Evolutionary conservation across 2,797 vertebrate species (phyloP), one percentile per base, ranked within the genome.

Genomic region (Octomys mimax): DNA sequence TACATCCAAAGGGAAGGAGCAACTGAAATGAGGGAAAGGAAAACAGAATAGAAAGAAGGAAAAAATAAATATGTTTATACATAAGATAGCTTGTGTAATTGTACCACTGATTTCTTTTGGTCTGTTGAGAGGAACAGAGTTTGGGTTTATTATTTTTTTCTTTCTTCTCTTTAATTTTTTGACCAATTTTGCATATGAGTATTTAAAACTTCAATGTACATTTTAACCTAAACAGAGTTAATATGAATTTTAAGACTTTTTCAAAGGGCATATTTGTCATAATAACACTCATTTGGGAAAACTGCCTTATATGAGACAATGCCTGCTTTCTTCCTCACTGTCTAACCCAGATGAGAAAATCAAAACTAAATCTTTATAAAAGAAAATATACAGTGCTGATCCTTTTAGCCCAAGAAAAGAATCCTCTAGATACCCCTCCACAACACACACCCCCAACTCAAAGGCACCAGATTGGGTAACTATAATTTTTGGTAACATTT

Each of bases 201-300:
- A 73, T 88, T 92, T 88, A 85, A 90, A 93, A 42, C 6, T 70
- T 87, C 79, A 92, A 94, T 59, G 21, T 5, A 71, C 24, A 87
- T 46, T 78, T 61, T 9, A 82, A 36, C 31, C 75, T 71, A 75
- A 88, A 52, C 28, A 86, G 11, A 94, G 16, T 77, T 90, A 82
- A 77, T 85, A 77, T 64, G 68, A 91, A 22, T 89, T 85, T 36
- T 89, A 79, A 2, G 61, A 36, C 18, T 66, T 94, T 61, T 66
- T 71, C 39, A 87, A 70, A 64, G 68, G 89, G 31, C 94, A 52
- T 59, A 66, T 81, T 36, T 71, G 3, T 39, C 28, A 77, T 61
- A 66, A 87, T 81, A 87, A 52, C 78, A 83, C 52, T 46, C 42
- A 31, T 62, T 5, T 75, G 12, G 42, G 83, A 95, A 87, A 89